Conservation (phyloP, 2,797 vertebrate genomes). For the Anguilla megastoma region DNA sequence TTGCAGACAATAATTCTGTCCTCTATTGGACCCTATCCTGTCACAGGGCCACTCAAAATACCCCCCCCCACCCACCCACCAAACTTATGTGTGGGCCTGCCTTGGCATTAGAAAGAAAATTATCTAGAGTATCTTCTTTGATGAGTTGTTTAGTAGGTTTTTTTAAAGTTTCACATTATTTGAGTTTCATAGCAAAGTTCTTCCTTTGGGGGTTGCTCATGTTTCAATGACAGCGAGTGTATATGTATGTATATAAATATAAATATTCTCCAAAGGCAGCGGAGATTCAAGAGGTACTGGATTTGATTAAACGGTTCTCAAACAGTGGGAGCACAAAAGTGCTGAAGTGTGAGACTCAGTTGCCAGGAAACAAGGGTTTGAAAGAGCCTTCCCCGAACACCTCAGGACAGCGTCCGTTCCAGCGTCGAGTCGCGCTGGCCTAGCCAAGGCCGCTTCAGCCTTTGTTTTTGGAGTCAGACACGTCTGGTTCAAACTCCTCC, state of each 20-base stretch:
- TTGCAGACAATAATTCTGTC: too few species aligned
- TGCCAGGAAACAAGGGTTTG: constrained; percentile 44
- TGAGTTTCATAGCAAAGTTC: neutral
- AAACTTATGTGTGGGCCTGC: too few species aligned
- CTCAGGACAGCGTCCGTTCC: constrained; percentile 35
- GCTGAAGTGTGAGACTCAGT: constrained; percentile 35
- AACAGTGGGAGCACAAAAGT: constrained; percentile 39
- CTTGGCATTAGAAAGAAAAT: neutral
- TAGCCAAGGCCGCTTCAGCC: constrained; percentile 53
- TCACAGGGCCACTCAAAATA: too few species aligned
- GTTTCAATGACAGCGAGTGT: constrained; percentile 41
- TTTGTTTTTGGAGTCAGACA: neutral
- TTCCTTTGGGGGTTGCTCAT: neutral
- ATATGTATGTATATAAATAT: constrained; percentile 36
- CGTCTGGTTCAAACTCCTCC: neutral
- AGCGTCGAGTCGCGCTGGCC: constrained; percentile 52
- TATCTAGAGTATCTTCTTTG: neutral
- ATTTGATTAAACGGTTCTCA: constrained; percentile 52
- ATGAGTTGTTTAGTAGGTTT: neutral
- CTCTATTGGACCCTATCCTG: too few species aligned
- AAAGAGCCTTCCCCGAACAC: constrained; percentile 36
- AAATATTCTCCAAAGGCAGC: neutral
- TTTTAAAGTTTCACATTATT: neutral
- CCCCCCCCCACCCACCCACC: too few species aligned
- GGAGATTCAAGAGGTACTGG: constrained; percentile 44